These are phyloP conservation scores for Pentalonia nigronervosa DNA, from an alignment of 1,140 invertebrate genomes.

Conservation along the genomic window DNA sequence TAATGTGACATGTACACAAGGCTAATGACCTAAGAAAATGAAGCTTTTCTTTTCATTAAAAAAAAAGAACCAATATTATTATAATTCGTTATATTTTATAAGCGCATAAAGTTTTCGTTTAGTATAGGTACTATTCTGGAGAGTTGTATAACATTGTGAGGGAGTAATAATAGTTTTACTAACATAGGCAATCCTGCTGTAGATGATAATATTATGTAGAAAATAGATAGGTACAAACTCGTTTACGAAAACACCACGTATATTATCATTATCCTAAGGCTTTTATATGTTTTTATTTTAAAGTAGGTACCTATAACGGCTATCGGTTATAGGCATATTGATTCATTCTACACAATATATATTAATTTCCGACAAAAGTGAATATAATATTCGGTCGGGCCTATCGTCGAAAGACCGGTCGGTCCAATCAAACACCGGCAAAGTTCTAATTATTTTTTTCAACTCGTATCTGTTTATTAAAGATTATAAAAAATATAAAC, in stretches of 20 bases:
- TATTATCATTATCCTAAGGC: neutral
- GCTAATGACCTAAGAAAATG: too few species aligned
- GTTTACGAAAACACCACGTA: neutral
- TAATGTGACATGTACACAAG: too few species aligned
- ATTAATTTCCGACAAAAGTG: neutral
- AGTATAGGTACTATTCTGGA: neutral
- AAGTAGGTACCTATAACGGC: too few species aligned
- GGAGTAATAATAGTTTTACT: neutral
- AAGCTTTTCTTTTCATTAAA: too few species aligned
- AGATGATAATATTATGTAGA: neutral
- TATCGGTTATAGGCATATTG: neutral
- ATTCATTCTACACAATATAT: neutral
- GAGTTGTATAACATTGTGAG: neutral
- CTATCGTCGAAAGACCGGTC: neutral
- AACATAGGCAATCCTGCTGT: neutral
- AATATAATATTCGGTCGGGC: too few species aligned
- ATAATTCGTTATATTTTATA: neutral
- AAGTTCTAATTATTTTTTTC: neutral
- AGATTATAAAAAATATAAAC: neutral
- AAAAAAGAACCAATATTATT: neutral
- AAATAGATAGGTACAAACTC: neutral
- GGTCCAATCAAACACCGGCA: neutral
- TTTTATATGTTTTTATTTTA: neutral
- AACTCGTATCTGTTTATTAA: neutral
- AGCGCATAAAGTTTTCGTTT: neutral